A percentile compares a stretch with the other conserved stretches of the same genome.
These are phyloP conservation scores for Metalampra italica DNA, from an alignment of 2,888 invertebrate genomes.

Conservation along the genomic window DNA sequence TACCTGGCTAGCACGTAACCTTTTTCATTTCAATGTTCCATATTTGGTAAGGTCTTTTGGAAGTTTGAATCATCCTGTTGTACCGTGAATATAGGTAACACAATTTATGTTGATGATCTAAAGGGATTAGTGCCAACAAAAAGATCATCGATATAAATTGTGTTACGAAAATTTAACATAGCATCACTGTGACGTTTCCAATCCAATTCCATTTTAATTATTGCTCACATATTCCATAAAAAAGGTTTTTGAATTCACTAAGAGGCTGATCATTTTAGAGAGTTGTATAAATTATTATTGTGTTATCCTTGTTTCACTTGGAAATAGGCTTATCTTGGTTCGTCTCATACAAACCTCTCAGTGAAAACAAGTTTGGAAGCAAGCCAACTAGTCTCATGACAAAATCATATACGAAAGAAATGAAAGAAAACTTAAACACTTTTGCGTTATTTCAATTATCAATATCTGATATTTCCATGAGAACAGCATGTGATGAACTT, in stretches of 20 bases:
- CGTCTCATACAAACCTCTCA: background rate
- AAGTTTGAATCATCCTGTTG: no score
- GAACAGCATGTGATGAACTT: background rate
- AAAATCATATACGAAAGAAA: no score
- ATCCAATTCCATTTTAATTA: conserved; percentile 3
- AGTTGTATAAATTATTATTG: background rate
- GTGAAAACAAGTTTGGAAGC: background rate
- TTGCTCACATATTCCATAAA: background rate
- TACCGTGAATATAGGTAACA: no score
- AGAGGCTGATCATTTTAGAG: background rate
- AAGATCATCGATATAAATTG: background rate
- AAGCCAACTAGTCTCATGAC: no score
- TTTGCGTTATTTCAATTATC: no score
- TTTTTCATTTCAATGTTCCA: no score
- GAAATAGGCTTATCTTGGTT: background rate
- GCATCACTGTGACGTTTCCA: background rate
- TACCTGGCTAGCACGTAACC: no score
- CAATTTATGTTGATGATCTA: conserved; percentile 1
- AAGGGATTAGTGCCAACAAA: background rate
- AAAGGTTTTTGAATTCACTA: background rate
- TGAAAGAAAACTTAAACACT: no score
- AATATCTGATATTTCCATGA: background rate
- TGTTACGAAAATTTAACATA: background rate
- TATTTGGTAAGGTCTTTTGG: no score
- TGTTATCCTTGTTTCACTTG: background rate